Percentiles rank a stretch among this genome's conserved stretches.
Evolutionary conservation across 2,797 vertebrate genomes (phyloP).

Genomic region (Odontamblyopus rebecca): DNA sequence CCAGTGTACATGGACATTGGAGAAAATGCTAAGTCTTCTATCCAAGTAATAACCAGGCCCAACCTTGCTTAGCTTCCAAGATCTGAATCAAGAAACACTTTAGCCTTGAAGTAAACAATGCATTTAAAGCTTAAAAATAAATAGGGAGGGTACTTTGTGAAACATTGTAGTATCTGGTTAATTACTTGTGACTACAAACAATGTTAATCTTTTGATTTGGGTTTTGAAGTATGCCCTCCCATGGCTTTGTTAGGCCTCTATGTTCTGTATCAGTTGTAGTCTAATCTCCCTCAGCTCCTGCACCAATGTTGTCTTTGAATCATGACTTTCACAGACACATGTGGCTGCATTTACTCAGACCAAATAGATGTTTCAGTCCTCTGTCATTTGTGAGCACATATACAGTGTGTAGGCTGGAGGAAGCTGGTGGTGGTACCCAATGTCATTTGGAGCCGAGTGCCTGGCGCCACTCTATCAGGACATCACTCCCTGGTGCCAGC

Average conservation of each 20-base stretch:
- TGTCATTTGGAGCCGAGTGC: conserved; percentile 74
- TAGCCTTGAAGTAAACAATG: no score
- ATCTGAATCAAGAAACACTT: no score
- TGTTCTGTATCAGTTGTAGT: not conserved
- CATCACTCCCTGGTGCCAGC: conserved; percentile 78
- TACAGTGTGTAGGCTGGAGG: conserved; percentile 60
- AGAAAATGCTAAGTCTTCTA: no score
- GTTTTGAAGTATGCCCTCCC: no score
- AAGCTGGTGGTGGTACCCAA: conserved; percentile 72
- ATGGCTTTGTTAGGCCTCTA: not conserved
- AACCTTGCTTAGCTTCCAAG: no score
- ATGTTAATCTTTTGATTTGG: no score
- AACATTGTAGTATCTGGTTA: no score
- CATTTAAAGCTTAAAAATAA: no score
- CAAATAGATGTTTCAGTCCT: conserved; percentile 52
- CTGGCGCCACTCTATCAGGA: conserved; percentile 75
- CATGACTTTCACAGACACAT: conserved; percentile 35
- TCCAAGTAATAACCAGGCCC: no score
- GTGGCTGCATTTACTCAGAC: conserved; percentile 53
- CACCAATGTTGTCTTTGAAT: not conserved
- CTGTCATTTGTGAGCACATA: conserved; percentile 55
- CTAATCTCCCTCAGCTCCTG: not conserved
- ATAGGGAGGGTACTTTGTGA: no score
- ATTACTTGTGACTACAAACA: no score
- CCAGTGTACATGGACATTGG: no score